phyloP scores from a whole-genome alignment of 2,888 invertebrate genomes.

The Ditylenchus weischeri region DNA sequence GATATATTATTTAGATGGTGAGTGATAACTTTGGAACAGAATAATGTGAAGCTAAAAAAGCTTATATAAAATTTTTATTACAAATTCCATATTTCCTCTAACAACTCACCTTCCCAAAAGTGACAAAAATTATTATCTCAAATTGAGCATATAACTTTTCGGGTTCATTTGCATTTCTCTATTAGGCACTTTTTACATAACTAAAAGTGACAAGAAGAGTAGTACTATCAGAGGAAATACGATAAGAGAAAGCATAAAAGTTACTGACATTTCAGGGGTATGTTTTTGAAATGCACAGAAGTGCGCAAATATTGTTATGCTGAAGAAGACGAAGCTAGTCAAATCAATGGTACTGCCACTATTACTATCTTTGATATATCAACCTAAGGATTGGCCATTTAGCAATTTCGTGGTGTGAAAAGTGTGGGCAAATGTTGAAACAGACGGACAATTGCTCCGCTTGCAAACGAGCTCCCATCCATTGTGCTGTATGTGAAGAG shows the following conservation, averaged over 20 bases:
- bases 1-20: slow-evolving; percentile 30
- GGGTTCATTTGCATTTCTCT: no score
- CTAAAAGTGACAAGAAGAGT: no score
- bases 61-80: no score
- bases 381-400: neutral
- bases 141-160: no score
- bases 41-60: no score
- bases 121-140: no score
- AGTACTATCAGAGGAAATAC: no score
- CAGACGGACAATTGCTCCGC: slow-evolving; percentile 15
- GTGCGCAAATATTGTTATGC: slow-evolving; percentile 28
- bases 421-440: slow-evolving; percentile 17
- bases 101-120: no score
- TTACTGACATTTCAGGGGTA: slow-evolving; percentile 8
- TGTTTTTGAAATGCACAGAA: slow-evolving; percentile 34
- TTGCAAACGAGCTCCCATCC: slow-evolving; percentile 17
- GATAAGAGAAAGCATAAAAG: no score
- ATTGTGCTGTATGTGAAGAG: slow-evolving; percentile 32
- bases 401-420: slow-evolving; percentile 19
- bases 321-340: slow-evolving; percentile 12
- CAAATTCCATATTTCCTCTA: no score
- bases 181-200: no score
- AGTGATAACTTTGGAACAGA: no score
- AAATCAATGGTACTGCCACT: slow-evolving; percentile 6
- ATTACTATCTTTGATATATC: neutral